These are phyloP conservation scores for Silvanus unidentatus DNA, from an alignment of 2,888 invertebrate species.

Conservation along the genomic window DNA sequence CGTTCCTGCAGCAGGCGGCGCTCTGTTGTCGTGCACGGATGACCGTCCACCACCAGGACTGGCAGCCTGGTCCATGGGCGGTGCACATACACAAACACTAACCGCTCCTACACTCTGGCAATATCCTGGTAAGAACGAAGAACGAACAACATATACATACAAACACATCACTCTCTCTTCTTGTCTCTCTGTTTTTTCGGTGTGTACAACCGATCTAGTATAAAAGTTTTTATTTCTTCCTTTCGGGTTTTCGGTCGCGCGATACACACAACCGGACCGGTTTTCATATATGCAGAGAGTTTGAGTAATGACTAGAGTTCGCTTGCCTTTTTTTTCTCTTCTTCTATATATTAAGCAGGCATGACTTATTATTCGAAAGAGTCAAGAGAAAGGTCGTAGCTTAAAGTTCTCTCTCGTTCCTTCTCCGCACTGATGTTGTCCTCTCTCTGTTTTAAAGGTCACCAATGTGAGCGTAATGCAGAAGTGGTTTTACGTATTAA, in stretches of 20 bases:
- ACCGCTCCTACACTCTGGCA: constrained; percentile 73
- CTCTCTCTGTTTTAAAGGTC: no score
- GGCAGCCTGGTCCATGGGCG: constrained; percentile 50
- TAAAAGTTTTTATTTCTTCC: no score
- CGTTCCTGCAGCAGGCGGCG: constrained; percentile 52
- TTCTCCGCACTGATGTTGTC: no score
- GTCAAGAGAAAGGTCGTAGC: constrained; percentile 7
- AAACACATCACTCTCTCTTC: constrained; percentile 5
- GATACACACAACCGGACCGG: constrained; percentile 19
- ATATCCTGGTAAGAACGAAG: constrained; percentile 63
- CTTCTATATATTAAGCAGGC: no score
- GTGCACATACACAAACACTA: constrained; percentile 52
- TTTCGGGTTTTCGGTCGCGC: no score
- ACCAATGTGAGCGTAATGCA: constrained; percentile 24
- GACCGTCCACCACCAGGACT: constrained; percentile 56
- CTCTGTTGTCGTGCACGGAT: constrained; percentile 61
- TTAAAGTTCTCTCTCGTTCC: no score
- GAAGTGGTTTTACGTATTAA: constrained; percentile 14
- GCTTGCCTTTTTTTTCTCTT: no score
- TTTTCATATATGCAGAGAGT: no score
- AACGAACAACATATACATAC: constrained; percentile 40
- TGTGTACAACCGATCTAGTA: no score
- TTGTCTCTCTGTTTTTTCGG: no score
- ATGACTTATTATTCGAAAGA: no score
- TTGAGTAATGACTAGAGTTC: constrained; percentile 13